Base-by-base conservation (phyloP, 2,888 invertebrate genomes). In the Caenorhabditis virilis region DNA sequence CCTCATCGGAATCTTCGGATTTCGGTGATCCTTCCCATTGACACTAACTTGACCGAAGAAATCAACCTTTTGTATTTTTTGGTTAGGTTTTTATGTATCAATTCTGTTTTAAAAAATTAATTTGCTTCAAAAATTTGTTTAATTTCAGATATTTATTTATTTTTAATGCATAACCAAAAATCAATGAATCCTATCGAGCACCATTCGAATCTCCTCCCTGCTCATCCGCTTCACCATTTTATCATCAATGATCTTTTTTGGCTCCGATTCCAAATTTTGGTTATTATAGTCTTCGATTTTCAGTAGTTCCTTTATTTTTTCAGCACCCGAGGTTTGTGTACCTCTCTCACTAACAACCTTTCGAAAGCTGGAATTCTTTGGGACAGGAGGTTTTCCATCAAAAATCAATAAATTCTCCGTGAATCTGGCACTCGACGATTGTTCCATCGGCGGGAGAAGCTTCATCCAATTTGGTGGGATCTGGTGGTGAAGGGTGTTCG, bases 401-500 rank as follows among this genome's bases (percentile, higher is more conserved):
- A 18, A 4, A 4, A 18, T 38, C n/a, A n/a, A n/a, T n/a, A n/a
- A n/a, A 38, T 38, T 38, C 38, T 38, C 7, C 7, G 16, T 9
- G 38, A 18, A 38, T 33, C 49, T 22, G 4, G 45, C 58, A 36
- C 57, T 56, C 20, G 27, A 35, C 7, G 27, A 36, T 15, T 56
- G 48, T 35, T 55, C 41, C 0, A 18, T 22, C 9, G 39, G 25
- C 9, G 64, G 64, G 0, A 64, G 13, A 16, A 64, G 16, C 33
- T 47, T 50, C 64, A 64, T 64, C 64, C 64, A 64, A 25, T 59
- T 58, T 11, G 50, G 6, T 1, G 62, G 62, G 16, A 62, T 52
- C 35, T 38, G 33, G 23, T 11, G 20, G 30, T 18, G 7, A 22
- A 18, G 22, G 13, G 6, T 15, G 2, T 38, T 25, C 15, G n/a